Conservation (phyloP, 2,797 vertebrate genomes). For the Pangasius djambal region DNA sequence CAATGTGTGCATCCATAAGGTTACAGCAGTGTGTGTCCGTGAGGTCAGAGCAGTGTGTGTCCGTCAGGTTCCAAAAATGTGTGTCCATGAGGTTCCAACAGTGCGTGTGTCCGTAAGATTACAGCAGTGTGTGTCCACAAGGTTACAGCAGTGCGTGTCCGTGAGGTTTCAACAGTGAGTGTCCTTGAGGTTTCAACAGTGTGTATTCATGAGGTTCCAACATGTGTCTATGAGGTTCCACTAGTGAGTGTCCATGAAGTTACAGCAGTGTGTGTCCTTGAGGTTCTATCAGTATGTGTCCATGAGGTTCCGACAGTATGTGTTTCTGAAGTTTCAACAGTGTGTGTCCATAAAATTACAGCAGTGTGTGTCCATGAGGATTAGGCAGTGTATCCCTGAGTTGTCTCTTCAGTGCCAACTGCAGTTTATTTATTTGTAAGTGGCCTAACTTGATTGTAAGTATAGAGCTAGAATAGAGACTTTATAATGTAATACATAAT, state of each 20-base stretch:
- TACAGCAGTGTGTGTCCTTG: not conserved
- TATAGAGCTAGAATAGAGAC: constrained; percentile 74
- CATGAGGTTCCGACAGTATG: not conserved
- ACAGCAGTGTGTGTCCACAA: not conserved
- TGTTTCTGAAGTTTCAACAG: not conserved
- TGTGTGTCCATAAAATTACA: not conserved
- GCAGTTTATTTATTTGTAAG: not conserved
- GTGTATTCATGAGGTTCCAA: not conserved
- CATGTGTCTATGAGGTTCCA: not conserved
- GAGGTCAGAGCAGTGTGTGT: not conserved
- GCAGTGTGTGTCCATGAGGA: not conserved
- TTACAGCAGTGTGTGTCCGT: not conserved
- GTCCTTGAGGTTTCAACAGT: not conserved
- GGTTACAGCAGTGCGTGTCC: not conserved
- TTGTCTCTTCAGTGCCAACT: not conserved
- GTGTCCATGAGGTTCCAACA: not conserved
- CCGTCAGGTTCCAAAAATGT: not conserved
- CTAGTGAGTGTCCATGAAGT: not conserved
- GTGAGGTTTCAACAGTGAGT: not conserved
- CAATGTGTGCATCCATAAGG: not conserved
- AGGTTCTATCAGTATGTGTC: not conserved
- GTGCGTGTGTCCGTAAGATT: not conserved
- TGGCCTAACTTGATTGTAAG: not conserved
- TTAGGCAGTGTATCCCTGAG: not conserved
- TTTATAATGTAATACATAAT: constrained; percentile 65